Evolutionary conservation across 37 sponge, comb jelly and placozoan species (phyloP).

Genomic region (Eunapius fragilis): DNA sequence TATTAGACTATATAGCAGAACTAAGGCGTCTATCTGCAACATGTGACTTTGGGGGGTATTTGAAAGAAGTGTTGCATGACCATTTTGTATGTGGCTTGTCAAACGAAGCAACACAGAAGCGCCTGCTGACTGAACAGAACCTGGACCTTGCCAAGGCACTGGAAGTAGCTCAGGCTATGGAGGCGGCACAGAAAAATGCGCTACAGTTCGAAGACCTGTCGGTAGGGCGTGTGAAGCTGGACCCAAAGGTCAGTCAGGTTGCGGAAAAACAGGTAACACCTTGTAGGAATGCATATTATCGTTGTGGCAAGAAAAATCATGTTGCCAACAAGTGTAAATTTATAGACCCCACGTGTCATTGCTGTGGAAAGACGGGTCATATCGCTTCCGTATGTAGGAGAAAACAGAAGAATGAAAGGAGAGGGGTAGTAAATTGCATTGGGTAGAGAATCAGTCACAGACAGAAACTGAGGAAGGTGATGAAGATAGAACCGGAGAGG

Average conservation of each 20-base stretch:
- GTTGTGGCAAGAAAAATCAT: slow-evolving; percentile 25
- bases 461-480: not conserved
- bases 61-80: slow-evolving; percentile 38
- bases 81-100: slow-evolving; percentile 34
- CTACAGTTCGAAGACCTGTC: not conserved
- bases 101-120: slow-evolving; percentile 12
- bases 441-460: not conserved
- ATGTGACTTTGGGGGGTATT: slow-evolving; percentile 19
- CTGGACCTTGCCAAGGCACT: slow-evolving; percentile 20
- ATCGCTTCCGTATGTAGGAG: slow-evolving; percentile 16
- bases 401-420: not conserved
- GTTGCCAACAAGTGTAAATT: too few species aligned
- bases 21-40: slow-evolving; percentile 24
- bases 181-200: not conserved
- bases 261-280: not conserved
- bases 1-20: slow-evolving; percentile 26
- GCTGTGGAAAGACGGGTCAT: slow-evolving; percentile 13
- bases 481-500: not conserved
- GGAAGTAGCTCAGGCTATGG: not conserved
- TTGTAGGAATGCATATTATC: not conserved
- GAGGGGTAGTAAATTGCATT: not conserved
- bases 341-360: too few species aligned
- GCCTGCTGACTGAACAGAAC: slow-evolving; percentile 8
- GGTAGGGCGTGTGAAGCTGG: not conserved
- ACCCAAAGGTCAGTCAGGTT: not conserved